Conservation (phyloP, 2,113 vertebrate genomes). For the Greenwoodochromis staneri region DNA sequence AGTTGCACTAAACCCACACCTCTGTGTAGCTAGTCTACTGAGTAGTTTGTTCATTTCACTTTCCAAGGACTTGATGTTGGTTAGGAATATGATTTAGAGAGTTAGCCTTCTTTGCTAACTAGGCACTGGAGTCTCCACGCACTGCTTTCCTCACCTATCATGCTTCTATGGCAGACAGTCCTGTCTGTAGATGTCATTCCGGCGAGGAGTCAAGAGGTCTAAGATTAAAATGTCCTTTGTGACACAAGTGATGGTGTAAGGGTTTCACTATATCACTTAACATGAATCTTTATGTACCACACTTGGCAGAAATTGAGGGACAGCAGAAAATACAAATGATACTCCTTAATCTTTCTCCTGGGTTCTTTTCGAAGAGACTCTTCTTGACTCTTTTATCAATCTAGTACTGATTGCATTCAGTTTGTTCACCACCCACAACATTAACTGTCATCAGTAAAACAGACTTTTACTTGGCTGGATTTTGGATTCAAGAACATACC, state of each 20-base stretch:
- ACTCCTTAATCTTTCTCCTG: not conserved
- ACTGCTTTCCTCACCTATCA: not conserved
- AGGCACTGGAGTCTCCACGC: not conserved
- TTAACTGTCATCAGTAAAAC: not conserved
- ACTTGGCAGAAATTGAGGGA: not conserved
- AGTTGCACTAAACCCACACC: not conserved
- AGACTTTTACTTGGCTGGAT: not conserved
- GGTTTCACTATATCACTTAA: not conserved
- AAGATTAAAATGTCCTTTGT: not conserved
- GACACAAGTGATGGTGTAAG: not conserved
- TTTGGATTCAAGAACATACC: not conserved
- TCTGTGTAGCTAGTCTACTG: not conserved
- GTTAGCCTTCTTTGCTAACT: not conserved
- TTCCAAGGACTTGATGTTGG: not conserved
- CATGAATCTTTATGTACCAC: not conserved
- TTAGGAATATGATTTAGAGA: not conserved
- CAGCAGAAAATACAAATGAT: not conserved
- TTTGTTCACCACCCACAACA: not conserved
- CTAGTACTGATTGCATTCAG: not conserved
- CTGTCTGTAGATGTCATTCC: not conserved
- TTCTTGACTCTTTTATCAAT: not conserved
- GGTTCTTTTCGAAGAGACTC: not conserved
- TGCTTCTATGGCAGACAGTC: not conserved
- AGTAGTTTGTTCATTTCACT: not conserved
- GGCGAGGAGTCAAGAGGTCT: accelerated